These are phyloP conservation scores for Diaperis boleti DNA, from an alignment of 2,888 invertebrate species.

Conservation along the genomic window DNA sequence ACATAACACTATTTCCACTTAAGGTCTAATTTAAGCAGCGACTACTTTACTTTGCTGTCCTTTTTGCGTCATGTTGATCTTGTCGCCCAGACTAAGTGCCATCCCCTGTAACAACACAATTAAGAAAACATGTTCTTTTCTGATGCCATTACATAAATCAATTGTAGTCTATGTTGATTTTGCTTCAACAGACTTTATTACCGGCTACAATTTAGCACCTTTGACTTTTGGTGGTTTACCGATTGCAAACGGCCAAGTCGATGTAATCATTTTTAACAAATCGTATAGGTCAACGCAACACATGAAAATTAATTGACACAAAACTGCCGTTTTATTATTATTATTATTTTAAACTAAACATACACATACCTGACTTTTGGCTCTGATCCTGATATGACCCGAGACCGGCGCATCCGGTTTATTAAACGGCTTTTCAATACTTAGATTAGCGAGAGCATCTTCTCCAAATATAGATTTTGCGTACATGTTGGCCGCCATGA, in stretches of 20 bases:
- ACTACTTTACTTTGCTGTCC: constrained; percentile 67
- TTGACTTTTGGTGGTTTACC: too few species aligned
- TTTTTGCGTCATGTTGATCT: constrained; percentile 95
- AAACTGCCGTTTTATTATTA: too few species aligned
- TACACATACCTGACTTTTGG: constrained; percentile 95
- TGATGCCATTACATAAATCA: too few species aligned
- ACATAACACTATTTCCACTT: neutral
- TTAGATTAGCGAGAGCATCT: constrained; percentile 98
- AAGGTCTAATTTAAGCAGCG: constrained; percentile 23
- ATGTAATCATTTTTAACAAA: too few species aligned
- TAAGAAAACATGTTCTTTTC: neutral
- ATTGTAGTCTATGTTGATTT: too few species aligned
- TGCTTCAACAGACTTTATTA: too few species aligned
- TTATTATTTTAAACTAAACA: too few species aligned
- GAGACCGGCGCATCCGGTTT: constrained; percentile 90
- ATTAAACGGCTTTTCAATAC: constrained; percentile 95
- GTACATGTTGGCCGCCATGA: constrained; percentile 99
- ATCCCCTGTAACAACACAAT: constrained; percentile 79
- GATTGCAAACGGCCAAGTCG: too few species aligned
- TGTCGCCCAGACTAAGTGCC: constrained; percentile 98
- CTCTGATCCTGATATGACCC: constrained; percentile 97
- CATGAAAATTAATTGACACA: too few species aligned
- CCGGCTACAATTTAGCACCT: too few species aligned
- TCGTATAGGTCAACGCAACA: too few species aligned
- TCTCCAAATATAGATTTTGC: constrained; percentile 98